A percentile compares a stretch with the other conserved stretches of the same genome.
phyloP scores from a whole-genome alignment of 2,113 vertebrate genomes.

The Erythrocebus patas region DNA sequence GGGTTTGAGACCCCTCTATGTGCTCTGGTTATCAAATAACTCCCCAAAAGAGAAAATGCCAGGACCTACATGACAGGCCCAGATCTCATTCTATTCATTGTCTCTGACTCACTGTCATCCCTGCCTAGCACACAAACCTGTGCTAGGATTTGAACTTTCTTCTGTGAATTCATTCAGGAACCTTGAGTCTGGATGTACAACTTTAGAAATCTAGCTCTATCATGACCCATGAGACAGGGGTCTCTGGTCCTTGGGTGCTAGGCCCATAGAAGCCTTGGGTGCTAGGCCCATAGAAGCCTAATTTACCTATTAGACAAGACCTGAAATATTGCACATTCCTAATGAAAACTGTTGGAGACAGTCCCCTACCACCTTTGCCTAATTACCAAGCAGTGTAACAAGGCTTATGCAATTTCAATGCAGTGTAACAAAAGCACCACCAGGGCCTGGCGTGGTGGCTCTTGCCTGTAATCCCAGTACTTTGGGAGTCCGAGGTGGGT shows the following conservation, averaged over 20 bases:
- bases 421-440: neutral
- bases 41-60: neutral
- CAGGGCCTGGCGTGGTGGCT: no score
- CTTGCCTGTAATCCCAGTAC: no score
- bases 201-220: neutral
- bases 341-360: neutral
- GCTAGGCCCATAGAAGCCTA: neutral
- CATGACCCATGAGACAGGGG: neutral
- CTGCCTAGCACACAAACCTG: neutral
- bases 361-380: neutral
- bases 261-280: neutral
- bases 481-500: no score
- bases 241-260: neutral
- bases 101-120: rapidly evolving
- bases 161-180: neutral
- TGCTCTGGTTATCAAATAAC: neutral
- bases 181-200: neutral
- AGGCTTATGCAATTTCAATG: neutral
- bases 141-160: neutral
- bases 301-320: neutral
- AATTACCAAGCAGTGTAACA: neutral
- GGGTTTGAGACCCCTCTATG: neutral
- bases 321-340: neutral
- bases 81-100: neutral
- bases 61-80: neutral